Evolutionary conservation across 2,113 vertebrate species (phyloP).

Genomic region (Pluvialis apricaria): DNA sequence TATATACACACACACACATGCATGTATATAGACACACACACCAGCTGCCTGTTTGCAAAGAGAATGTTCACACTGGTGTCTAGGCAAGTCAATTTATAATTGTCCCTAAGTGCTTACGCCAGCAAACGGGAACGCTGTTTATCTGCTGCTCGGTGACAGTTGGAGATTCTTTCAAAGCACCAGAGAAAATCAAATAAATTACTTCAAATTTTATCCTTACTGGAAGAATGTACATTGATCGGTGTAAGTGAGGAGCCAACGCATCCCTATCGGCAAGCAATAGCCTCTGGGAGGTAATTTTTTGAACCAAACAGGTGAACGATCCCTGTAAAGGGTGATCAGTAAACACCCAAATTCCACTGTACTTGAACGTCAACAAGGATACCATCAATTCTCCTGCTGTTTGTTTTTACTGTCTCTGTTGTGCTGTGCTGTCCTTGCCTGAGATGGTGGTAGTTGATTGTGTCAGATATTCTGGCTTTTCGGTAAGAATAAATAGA

Average conservation of each 20-base stretch:
- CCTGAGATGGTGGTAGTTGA: neutral
- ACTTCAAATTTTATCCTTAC: slow-evolving; percentile 8
- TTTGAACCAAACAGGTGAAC: neutral
- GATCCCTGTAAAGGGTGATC: neutral
- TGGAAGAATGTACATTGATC: slow-evolving; percentile 11
- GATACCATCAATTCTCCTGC: neutral
- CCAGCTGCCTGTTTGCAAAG: neutral
- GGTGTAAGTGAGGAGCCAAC: neutral
- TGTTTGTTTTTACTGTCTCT: neutral
- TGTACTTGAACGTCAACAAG: neutral
- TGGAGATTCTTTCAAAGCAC: neutral
- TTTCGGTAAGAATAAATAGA: slow-evolving; percentile 39
- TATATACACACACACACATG: no score
- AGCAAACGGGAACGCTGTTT: neutral
- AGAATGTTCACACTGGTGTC: neutral
- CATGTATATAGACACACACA: no score
- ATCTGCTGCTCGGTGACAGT: neutral
- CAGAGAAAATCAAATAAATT: slow-evolving; percentile 19
- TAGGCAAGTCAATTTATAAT: neutral
- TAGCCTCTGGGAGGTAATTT: slow-evolving; percentile 15
- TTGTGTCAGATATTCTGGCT: neutral
- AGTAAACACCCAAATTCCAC: slow-evolving; percentile 18
- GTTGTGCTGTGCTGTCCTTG: neutral
- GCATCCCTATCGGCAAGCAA: neutral
- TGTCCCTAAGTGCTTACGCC: neutral